Conservation (phyloP, 1,140 invertebrate genomes). For the Heliconius hewitsoni region DNA sequence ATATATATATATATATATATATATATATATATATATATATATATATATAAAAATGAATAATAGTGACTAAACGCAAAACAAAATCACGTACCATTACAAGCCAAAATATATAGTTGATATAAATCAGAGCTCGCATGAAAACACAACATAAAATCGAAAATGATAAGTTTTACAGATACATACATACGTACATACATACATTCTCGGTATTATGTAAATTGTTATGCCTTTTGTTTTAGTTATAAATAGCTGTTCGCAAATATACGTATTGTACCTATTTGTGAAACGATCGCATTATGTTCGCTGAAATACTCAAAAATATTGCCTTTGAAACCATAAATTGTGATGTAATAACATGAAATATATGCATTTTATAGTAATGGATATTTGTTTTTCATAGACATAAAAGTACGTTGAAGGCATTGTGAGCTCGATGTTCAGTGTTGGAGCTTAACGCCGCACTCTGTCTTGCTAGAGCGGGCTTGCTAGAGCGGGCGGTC, state of each 20-base stretch:
- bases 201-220: not conserved
- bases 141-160: constrained; percentile 5
- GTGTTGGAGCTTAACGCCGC: not conserved
- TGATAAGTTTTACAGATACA: constrained; percentile 7
- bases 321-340: not conserved
- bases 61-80: not conserved
- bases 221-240: constrained; percentile 8
- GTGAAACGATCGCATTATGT: not conserved
- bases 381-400: not conserved
- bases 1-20: no score
- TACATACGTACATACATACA: not conserved
- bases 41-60: not conserved
- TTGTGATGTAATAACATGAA: not conserved
- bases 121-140: constrained; percentile 9
- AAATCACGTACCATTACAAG: not conserved
- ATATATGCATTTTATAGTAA: not conserved
- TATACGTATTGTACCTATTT: not conserved
- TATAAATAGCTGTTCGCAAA: constrained; percentile 7
- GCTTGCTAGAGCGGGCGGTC: no score
- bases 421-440: no score
- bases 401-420: not conserved
- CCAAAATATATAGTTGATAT: not conserved
- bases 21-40: no score
- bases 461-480: not conserved
- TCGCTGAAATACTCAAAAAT: not conserved